Evolutionary conservation across 2,797 vertebrate species (phyloP).

Genomic region (Labroides dimidiatus): DNA sequence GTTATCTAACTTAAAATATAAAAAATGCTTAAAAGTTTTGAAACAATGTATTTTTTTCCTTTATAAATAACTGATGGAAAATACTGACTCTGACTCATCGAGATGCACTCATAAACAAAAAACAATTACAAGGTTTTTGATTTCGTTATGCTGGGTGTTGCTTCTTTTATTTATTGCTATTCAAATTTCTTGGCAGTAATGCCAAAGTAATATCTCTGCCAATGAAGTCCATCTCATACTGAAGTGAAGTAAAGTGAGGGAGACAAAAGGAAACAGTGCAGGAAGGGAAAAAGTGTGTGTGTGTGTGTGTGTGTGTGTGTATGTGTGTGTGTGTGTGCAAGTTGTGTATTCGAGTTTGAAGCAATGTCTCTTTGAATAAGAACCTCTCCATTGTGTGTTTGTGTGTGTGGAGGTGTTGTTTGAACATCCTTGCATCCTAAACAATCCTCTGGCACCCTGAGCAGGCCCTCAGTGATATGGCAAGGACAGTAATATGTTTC

Average conservation of each 20-base stretch:
- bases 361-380: slow-evolving; percentile 22
- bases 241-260: slow-evolving; percentile 1
- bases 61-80: too few species aligned
- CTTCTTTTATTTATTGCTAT: slow-evolving; percentile 3
- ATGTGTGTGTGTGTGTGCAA: neutral
- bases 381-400: neutral
- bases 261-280: neutral
- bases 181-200: slow-evolving; percentile 1
- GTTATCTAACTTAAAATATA: too few species aligned
- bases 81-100: too few species aligned
- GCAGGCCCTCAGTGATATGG: slow-evolving; percentile 38
- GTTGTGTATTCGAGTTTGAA: neutral
- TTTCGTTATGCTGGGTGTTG: neutral
- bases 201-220: neutral
- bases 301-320: neutral
- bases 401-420: slow-evolving; percentile 12
- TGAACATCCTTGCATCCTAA: neutral
- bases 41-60: too few species aligned
- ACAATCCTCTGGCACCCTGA: slow-evolving; percentile 25
- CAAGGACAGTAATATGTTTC: slow-evolving; percentile 53
- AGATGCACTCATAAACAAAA: too few species aligned
- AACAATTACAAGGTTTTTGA: neutral
- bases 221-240: neutral
- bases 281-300: neutral
- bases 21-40: too few species aligned